Evolutionary conservation across 2,113 vertebrate species (phyloP), one percentile per base, ranked within the genome.

Genomic region (Eptatretus burgeri): DNA sequence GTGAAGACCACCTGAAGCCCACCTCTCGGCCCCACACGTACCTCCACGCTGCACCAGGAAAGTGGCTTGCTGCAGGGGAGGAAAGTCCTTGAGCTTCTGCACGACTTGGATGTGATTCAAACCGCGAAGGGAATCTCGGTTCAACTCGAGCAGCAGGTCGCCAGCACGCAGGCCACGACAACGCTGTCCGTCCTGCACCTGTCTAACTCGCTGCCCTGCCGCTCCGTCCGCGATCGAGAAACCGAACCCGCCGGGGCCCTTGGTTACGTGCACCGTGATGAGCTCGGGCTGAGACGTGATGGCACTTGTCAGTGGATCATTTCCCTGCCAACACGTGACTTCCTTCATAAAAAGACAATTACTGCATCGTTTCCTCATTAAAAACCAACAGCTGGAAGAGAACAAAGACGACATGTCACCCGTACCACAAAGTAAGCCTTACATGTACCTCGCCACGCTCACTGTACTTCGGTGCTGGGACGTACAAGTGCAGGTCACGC

Each of bases 381-480:
- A 72, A 76, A 76, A 72, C 84, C 77, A 66, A 93, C 87, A 68
- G 82, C 77, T 72, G 84, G 77, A 62, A 81, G 85, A 67, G 86
- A 85, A 64, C 86, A 81, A 66, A 84, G 87, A 75, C 85, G 84
- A 74, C 83, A 85, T 66, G 91, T 79, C 74, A 93, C 93, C 75
- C 94, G 86, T 80, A 94, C 80, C 77, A 93, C 93, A 63, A 78
- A 85, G 77, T 96, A 86, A 73, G 93, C 93, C 76, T 82, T 87
- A 73, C 81, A 77, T 73, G 27, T 41, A 41, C 27, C 27, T 41
- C 27, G 27, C 27, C 27, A 41, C 27, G 27, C 27, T 41, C 56
- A 2, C 56, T n/a, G 56, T 60, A 60, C 56, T 60, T 20, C n/a
- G 56, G 56, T 20, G 56, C 56, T 20, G 56, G 56, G n/a, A 60